These are phyloP conservation scores for Seriola quinqueradiata DNA, from an alignment of 2,113 vertebrate genomes.

Conservation along the genomic window DNA sequence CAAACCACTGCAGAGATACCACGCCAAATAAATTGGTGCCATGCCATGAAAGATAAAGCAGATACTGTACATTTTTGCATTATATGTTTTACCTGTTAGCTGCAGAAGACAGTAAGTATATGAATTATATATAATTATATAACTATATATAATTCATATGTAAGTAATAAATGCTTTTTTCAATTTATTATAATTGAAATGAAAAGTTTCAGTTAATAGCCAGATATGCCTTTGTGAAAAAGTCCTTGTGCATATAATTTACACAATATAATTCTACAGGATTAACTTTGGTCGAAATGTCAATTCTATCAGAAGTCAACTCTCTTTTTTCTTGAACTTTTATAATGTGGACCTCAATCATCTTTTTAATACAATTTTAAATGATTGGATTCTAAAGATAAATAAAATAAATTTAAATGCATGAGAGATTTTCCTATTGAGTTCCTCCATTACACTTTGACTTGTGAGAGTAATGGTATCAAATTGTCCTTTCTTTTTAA, in stretches of 20 bases:
- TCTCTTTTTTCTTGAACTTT: constrained; percentile 8
- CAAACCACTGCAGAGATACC: constrained; percentile 29
- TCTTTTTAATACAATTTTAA: constrained; percentile 11
- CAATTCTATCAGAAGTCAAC: background rate
- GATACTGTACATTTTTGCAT: constrained; percentile 22
- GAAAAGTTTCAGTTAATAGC: constrained; percentile 4
- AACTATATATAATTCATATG: background rate
- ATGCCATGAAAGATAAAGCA: constrained; percentile 20
- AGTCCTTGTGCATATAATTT: too few species aligned
- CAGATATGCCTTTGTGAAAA: constrained; percentile 1
- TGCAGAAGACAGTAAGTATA: background rate
- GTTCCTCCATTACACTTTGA: constrained; percentile 67
- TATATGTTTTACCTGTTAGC: constrained; percentile 32
- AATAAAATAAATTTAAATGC: constrained; percentile 56
- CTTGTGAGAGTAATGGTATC: constrained; percentile 66
- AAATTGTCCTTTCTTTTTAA: constrained; percentile 80
- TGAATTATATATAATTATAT: background rate
- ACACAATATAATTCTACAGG: background rate
- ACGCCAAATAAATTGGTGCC: constrained; percentile 31
- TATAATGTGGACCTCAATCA: constrained; percentile 27
- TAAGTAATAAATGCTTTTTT: constrained; percentile 8
- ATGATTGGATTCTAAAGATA: constrained; percentile 41
- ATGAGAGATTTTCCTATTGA: constrained; percentile 46
- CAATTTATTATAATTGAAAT: constrained; percentile 9
- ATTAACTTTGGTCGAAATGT: constrained; percentile 7